phyloP scores from a whole-genome alignment of 2,797 vertebrate genomes.

The Chelidonichthys spinosus region DNA sequence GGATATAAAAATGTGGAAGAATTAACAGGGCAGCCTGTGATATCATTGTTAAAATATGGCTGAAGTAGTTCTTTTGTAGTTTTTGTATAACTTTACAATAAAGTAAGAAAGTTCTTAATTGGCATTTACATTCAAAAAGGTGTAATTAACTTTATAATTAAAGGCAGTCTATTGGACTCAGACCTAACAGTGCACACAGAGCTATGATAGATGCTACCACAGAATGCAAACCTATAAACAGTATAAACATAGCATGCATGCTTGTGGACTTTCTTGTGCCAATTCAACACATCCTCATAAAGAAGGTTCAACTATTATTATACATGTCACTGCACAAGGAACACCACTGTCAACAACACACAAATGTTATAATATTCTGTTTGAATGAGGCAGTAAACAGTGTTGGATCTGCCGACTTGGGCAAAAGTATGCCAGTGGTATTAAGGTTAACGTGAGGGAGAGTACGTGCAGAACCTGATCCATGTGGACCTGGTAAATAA shows the following conservation, averaged over 20 bases:
- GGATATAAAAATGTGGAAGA: neutral
- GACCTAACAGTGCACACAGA: neutral
- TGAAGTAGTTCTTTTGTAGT: neutral
- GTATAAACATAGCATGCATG: conserved; percentile 6
- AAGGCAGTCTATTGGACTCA: neutral
- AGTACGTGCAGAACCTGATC: conserved; percentile 53
- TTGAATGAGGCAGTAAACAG: neutral
- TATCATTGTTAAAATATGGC: neutral
- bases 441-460: conserved; percentile 14
- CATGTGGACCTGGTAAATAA: conserved; percentile 63
- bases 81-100: neutral
- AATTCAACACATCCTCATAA: conserved; percentile 13
- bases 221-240: conserved; percentile 8
- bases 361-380: neutral
- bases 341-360: neutral
- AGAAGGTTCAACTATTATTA: conserved; percentile 1
- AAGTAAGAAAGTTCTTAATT: neutral
- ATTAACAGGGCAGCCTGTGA: neutral
- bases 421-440: conserved; percentile 6
- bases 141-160: conserved; percentile 14
- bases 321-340: neutral
- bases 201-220: neutral
- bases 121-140: neutral
- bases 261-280: conserved; percentile 22
- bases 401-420: neutral